phyloP scores from a whole-genome alignment of 2,888 invertebrate species.

The Melinaea marsaeus region DNA sequence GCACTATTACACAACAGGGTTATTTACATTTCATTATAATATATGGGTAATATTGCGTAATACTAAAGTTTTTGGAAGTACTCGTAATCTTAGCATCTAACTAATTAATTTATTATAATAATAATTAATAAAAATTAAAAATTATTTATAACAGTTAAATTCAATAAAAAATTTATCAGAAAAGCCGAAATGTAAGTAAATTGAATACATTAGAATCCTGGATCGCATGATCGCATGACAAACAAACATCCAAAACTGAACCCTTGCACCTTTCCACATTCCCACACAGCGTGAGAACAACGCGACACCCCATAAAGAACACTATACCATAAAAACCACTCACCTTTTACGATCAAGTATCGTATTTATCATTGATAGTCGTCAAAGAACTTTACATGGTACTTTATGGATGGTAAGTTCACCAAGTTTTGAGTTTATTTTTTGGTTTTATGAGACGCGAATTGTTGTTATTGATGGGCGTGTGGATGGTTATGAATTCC shows the following conservation, averaged over 20 bases:
- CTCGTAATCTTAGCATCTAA: neutral
- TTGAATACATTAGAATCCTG: constrained; percentile 15
- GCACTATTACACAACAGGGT: constrained; percentile 17
- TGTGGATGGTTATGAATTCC: constrained; percentile 60
- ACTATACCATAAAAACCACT: constrained; percentile 52
- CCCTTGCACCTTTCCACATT: constrained; percentile 72
- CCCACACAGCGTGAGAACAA: constrained; percentile 74
- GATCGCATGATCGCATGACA: constrained; percentile 38
- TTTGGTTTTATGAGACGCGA: constrained; percentile 26
- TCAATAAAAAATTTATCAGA: neutral
- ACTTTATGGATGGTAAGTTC: constrained; percentile 50
- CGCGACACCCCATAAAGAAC: constrained; percentile 62
- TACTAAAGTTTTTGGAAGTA: neutral
- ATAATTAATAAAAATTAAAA: neutral
- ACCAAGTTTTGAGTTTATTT: constrained; percentile 50
- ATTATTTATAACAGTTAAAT: neutral
- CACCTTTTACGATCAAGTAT: constrained; percentile 54
- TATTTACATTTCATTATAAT: constrained; percentile 6
- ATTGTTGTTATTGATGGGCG: constrained; percentile 51
- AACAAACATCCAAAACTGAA: constrained; percentile 42
- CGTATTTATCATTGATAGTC: constrained; percentile 37
- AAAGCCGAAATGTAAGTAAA: neutral
- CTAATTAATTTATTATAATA: no score
- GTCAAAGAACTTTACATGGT: constrained; percentile 38
- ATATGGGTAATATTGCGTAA: neutral